These are phyloP conservation scores for Camponotus vicinus DNA, from an alignment of 1,140 invertebrate species.

Conservation along the genomic window DNA sequence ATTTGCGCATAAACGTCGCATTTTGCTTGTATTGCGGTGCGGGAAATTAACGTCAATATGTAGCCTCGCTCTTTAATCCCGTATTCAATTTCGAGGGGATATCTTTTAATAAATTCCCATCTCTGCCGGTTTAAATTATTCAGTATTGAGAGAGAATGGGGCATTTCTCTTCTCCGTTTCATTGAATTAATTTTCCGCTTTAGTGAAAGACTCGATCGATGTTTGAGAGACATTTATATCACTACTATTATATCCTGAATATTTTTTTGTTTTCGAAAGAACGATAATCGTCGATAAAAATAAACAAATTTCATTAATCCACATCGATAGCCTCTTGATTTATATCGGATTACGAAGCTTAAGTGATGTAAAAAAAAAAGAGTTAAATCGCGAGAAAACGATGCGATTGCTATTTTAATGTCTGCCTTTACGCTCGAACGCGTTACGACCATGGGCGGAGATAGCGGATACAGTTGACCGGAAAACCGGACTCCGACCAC, in stretches of 20 bases:
- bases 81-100: background rate
- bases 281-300: background rate
- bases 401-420: constrained; percentile 17
- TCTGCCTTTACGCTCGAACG: constrained; percentile 11
- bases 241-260: background rate
- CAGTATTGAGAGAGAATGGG: background rate
- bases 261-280: background rate
- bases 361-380: background rate
- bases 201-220: background rate
- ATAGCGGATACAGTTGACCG: background rate
- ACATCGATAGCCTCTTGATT: background rate
- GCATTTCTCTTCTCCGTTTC: background rate
- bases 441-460: background rate
- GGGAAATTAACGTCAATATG: background rate
- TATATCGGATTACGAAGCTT: background rate
- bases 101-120: background rate
- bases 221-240: background rate
- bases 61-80: background rate
- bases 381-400: constrained; percentile 15
- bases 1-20: constrained; percentile 8
- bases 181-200: background rate
- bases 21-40: background rate
- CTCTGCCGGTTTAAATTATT: background rate
- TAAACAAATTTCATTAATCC: background rate
- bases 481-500: background rate